Evolutionary conservation across 2,797 vertebrate genomes (phyloP).

Genomic region (Bradypodion pumilum): DNA sequence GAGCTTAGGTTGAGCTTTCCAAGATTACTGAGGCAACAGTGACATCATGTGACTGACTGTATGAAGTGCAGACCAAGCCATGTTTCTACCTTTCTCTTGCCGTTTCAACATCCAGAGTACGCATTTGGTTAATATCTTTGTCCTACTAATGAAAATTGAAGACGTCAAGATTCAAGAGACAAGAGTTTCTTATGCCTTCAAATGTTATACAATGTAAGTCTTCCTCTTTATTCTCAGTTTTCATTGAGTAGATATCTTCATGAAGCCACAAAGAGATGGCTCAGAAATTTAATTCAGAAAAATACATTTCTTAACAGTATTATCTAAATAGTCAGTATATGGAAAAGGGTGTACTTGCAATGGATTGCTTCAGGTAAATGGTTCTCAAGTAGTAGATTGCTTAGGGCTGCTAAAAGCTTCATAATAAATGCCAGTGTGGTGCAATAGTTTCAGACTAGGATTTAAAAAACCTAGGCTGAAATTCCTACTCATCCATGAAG

Average conservation of each 20-base stretch:
- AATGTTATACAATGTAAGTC: neutral
- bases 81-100: neutral
- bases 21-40: constrained; percentile 20
- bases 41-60: constrained; percentile 15
- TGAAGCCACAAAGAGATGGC: neutral
- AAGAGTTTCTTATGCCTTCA: neutral
- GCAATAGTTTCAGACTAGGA: neutral
- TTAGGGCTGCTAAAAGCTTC: neutral
- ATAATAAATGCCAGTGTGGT: neutral
- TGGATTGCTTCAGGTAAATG: neutral
- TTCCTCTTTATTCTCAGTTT: neutral
- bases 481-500: too few species aligned
- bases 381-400: neutral
- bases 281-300: neutral
- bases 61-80: constrained; percentile 2
- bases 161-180: neutral
- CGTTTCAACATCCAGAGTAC: neutral
- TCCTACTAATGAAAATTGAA: neutral
- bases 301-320: neutral
- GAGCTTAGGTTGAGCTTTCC: neutral
- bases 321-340: neutral
- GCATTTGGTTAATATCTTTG: neutral
- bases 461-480: too few species aligned
- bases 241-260: neutral
- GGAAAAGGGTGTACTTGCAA: neutral